A percentile compares a stretch with the other conserved stretches of the same genome.
Conservation (phyloP, 2,113 vertebrate genomes). For the Okapia johnstoni region DNA sequence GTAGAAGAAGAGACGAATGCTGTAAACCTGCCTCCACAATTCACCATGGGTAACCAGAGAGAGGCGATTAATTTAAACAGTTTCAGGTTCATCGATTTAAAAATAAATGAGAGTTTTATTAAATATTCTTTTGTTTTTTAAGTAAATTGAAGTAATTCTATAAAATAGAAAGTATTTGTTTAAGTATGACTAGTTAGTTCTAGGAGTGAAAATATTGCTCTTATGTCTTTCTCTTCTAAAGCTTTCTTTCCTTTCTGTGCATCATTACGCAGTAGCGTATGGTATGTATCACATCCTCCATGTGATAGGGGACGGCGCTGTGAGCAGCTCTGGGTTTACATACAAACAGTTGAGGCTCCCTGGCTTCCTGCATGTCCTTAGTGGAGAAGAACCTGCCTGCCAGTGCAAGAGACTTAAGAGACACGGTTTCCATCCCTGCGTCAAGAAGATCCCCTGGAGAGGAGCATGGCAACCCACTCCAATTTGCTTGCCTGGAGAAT, state of each 20-base stretch:
- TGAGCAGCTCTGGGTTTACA: background rate
- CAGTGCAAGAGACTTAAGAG: background rate
- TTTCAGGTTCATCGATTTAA: background rate
- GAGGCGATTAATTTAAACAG: background rate
- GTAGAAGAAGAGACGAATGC: background rate
- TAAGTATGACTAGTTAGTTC: background rate
- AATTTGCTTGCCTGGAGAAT: too few relatives aligned
- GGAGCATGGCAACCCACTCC: background rate
- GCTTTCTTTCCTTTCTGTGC: background rate
- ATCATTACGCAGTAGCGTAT: background rate
- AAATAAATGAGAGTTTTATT: background rate
- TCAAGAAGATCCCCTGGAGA: background rate
- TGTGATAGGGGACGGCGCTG: fast-evolving
- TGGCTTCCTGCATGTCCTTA: background rate
- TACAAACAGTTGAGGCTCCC: background rate
- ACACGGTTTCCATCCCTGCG: background rate
- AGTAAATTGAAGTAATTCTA: background rate
- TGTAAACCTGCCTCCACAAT: background rate
- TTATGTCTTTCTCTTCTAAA: background rate
- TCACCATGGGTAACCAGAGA: background rate
- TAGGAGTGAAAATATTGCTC: background rate
- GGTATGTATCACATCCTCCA: background rate
- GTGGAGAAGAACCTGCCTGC: background rate
- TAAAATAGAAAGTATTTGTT: background rate
- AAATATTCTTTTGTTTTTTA: background rate